A percentile compares a stretch with the other conserved stretches of the same genome.
Evolutionary conservation across 2,888 invertebrate genomes (phyloP).

Genomic region (Cephus pygmeus): DNA sequence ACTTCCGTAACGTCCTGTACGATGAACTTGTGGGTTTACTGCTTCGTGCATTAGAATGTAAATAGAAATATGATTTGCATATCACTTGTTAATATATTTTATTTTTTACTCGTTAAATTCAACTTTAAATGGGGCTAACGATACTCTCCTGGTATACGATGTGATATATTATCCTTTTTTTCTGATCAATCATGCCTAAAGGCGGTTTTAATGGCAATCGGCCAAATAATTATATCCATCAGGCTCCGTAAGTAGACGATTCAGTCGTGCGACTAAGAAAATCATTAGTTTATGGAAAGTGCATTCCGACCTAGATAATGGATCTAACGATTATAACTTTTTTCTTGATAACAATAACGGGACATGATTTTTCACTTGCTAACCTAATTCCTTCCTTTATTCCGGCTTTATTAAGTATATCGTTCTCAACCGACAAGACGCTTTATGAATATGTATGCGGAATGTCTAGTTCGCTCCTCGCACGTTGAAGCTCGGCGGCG

Average conservation of each 20-base stretch:
- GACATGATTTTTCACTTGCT: not conserved
- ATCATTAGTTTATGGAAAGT: constrained; percentile 27
- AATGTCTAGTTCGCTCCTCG: not conserved
- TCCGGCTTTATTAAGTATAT: not conserved
- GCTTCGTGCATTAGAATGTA: not conserved
- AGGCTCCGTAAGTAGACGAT: not conserved
- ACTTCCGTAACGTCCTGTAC: not conserved
- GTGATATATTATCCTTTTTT: not conserved
- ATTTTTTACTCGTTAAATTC: not conserved
- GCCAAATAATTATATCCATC: not conserved
- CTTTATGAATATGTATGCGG: not conserved
- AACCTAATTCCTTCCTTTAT: not conserved
- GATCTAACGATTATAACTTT: not conserved
- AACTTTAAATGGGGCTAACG: not conserved
- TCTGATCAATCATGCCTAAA: not conserved
- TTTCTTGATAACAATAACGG: not conserved
- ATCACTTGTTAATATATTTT: not conserved
- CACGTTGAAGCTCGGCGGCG: not conserved
- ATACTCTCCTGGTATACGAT: not conserved
- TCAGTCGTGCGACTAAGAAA: not conserved
- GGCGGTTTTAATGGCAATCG: not conserved
- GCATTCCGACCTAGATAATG: not conserved
- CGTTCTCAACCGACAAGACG: not conserved
- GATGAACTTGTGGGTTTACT: not conserved
- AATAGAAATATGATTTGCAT: not conserved